phyloP scores from a whole-genome alignment of 2,113 vertebrate genomes.

The Empidonax alnorum region DNA sequence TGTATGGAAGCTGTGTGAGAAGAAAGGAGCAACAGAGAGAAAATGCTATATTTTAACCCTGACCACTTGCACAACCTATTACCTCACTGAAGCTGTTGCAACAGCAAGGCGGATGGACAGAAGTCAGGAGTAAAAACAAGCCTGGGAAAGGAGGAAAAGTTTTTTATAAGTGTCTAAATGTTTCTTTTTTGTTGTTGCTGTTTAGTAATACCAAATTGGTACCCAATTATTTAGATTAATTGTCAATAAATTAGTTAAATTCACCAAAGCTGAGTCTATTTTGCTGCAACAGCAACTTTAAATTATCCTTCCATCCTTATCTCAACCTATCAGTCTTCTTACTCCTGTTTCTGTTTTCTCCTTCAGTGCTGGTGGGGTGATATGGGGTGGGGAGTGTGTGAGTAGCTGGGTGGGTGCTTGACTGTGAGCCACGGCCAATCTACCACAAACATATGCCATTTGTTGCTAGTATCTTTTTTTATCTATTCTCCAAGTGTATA shows the following conservation, averaged over 20 bases:
- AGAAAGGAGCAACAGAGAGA: not conserved
- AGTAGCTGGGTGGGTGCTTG: not conserved
- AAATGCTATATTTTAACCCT: rapidly evolving
- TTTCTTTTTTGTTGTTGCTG: not conserved
- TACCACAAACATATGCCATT: not conserved
- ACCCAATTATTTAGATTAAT: not conserved
- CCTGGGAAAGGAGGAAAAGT: not conserved
- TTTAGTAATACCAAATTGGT: not conserved
- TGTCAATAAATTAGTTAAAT: not conserved
- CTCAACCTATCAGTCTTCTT: not conserved
- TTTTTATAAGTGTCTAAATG: not conserved
- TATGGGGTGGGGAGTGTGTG: not conserved
- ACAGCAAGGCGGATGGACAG: not conserved
- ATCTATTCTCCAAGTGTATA: not conserved
- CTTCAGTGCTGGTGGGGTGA: rapidly evolving
- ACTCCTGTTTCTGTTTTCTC: not conserved
- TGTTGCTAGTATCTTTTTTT: not conserved
- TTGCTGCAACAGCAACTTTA: not conserved
- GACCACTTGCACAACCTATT: not conserved
- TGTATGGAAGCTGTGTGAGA: not conserved
- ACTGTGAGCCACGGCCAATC: rapidly evolving
- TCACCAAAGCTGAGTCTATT: not conserved
- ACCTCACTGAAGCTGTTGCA: not conserved
- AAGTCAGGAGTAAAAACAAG: not conserved
- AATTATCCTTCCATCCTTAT: not conserved